Conservation (phyloP, 2,797 vertebrate genomes). For the Coregonus ussuriensis region DNA sequence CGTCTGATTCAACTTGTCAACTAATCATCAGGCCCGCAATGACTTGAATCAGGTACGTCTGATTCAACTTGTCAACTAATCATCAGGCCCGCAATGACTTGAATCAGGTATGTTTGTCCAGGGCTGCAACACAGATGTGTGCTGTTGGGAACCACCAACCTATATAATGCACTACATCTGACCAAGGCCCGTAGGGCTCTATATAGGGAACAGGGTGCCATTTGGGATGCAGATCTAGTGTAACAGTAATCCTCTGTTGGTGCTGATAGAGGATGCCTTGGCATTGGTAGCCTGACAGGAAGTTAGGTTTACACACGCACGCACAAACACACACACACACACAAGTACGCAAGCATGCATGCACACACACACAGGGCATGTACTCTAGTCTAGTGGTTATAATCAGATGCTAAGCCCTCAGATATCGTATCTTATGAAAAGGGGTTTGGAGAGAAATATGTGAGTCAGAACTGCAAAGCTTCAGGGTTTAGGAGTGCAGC, state of each 20-base stretch:
- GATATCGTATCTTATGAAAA: neutral
- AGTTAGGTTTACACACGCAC: neutral
- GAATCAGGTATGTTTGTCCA: too few species aligned
- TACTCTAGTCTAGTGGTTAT: neutral
- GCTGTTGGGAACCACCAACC: too few species aligned
- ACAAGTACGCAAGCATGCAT: neutral
- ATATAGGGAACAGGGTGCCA: too few species aligned
- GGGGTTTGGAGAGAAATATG: neutral
- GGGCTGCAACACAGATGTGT: too few species aligned
- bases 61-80: too few species aligned
- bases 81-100: too few species aligned
- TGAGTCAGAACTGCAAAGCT: neutral
- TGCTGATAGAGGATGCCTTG: neutral
- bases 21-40: too few species aligned
- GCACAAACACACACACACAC: too few species aligned
- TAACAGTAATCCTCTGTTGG: neutral
- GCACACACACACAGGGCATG: neutral
- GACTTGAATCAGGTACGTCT: too few species aligned
- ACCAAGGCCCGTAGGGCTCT: too few species aligned
- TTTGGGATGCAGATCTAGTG: neutral
- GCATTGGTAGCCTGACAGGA: conserved; percentile 24
- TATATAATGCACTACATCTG: too few species aligned
- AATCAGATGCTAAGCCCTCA: neutral
- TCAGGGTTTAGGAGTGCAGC: neutral
- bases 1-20: too few species aligned